Conservation (phyloP, 2,888 invertebrate genomes). For the Platynereis dumerilii region DNA sequence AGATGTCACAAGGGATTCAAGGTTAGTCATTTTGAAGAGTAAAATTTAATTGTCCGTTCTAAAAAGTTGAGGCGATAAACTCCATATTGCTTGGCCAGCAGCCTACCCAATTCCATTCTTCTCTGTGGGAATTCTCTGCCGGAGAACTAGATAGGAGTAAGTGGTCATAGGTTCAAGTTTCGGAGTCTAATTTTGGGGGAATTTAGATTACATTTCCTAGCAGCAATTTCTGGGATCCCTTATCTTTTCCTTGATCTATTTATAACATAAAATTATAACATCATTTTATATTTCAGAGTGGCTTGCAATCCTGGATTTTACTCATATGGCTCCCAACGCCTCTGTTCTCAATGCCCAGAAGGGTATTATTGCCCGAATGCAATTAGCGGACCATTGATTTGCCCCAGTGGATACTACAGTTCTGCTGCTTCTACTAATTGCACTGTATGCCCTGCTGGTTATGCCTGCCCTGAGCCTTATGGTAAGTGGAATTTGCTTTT, state of each 20-base stretch:
- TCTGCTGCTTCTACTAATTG: slow-evolving; percentile 50
- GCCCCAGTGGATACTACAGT: slow-evolving; percentile 50
- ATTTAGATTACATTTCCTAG: too few species aligned
- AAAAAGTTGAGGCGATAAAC: too few species aligned
- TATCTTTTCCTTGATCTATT: too few species aligned
- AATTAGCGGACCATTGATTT: slow-evolving; percentile 43
- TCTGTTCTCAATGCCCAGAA: slow-evolving; percentile 53
- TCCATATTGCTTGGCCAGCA: too few species aligned
- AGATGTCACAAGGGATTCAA: slow-evolving; percentile 38
- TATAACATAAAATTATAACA: too few species aligned
- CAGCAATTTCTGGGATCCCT: too few species aligned
- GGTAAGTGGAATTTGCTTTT: slow-evolving; percentile 17
- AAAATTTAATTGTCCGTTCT: too few species aligned
- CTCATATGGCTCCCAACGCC: slow-evolving; percentile 48
- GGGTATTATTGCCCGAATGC: slow-evolving; percentile 50
- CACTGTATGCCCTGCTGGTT: slow-evolving; percentile 57
- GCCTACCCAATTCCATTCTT: too few species aligned
- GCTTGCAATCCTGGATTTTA: slow-evolving; percentile 51
- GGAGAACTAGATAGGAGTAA: too few species aligned
- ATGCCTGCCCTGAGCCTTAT: slow-evolving; percentile 28
- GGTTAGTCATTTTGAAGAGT: slow-evolving; percentile 33
- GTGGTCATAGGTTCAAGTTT: too few species aligned
- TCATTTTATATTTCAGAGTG: slow-evolving; percentile 34
- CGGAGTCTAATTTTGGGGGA: too few species aligned
- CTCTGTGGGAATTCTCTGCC: too few species aligned